Evolutionary conservation across 2,888 invertebrate species (phyloP).

Genomic region (Meiosimyza decipiens): DNA sequence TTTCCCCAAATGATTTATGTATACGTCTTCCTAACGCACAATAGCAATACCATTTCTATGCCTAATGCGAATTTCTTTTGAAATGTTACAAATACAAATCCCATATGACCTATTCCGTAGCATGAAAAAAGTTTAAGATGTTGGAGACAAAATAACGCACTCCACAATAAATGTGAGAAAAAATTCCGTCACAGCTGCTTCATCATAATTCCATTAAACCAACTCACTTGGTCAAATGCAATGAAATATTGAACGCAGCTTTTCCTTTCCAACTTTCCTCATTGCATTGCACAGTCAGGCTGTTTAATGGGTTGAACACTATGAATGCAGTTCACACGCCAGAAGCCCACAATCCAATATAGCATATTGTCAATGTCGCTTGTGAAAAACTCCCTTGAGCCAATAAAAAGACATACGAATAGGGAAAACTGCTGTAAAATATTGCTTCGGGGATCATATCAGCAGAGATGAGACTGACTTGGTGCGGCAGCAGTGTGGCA

Average conservation of each 20-base stretch:
- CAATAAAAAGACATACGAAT: conserved; percentile 3
- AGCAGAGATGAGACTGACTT: neutral
- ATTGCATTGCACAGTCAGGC: neutral
- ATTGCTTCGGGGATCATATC: too few species aligned
- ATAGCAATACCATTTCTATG: too few species aligned
- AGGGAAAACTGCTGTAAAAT: too few species aligned
- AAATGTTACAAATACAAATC: too few species aligned
- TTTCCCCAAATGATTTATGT: too few species aligned
- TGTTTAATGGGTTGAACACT: neutral
- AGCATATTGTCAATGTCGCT: neutral
- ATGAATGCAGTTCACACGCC: neutral
- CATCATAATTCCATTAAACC: conserved; percentile 17
- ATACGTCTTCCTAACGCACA: too few species aligned
- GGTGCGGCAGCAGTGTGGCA: too few species aligned
- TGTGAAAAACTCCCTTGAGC: conserved; percentile 8
- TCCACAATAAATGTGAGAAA: neutral
- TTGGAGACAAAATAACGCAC: too few species aligned
- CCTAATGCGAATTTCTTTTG: too few species aligned
- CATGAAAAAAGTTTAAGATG: too few species aligned
- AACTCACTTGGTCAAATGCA: conserved; percentile 18
- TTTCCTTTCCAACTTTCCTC: too few species aligned
- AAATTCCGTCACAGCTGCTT: neutral
- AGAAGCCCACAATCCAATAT: neutral
- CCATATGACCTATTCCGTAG: too few species aligned
- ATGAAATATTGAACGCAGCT: conserved; percentile 13